A percentile compares a stretch with the other conserved stretches of the same genome.
phyloP scores from a whole-genome alignment of 2,797 vertebrate species.

The Ispidina lecontei region DNA sequence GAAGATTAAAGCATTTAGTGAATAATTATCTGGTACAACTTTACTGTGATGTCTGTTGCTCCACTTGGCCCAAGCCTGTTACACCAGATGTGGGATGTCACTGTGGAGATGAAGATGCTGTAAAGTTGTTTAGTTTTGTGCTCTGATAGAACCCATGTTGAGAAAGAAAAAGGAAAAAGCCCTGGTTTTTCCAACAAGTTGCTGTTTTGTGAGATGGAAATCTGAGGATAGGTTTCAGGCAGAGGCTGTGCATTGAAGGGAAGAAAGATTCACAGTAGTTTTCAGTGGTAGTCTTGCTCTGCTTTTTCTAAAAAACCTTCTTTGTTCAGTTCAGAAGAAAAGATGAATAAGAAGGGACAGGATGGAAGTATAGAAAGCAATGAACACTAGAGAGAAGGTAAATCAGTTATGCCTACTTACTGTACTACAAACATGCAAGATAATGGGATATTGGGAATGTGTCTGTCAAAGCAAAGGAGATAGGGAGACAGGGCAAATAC shows the following conservation, averaged over 20 bases:
- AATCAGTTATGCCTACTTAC: constrained; percentile 36
- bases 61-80: neutral
- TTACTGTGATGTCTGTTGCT: neutral
- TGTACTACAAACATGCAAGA: constrained; percentile 25
- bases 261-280: neutral
- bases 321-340: constrained; percentile 30
- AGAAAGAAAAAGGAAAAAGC: neutral
- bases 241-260: neutral
- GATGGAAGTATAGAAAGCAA: constrained; percentile 1
- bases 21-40: neutral
- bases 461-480: constrained; percentile 39
- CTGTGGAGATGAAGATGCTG: neutral
- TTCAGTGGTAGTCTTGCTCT: constrained; percentile 5
- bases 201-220: neutral
- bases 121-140: neutral
- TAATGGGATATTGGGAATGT: constrained; percentile 38
- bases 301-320: neutral
- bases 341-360: neutral
- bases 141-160: neutral
- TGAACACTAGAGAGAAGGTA: neutral
- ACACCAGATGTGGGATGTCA: neutral
- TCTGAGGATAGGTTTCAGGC: neutral
- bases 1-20: neutral
- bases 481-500: constrained; percentile 3
- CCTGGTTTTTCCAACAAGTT: neutral